Conservation (phyloP, 2,888 invertebrate species). For the Sialis fuliginosa region DNA sequence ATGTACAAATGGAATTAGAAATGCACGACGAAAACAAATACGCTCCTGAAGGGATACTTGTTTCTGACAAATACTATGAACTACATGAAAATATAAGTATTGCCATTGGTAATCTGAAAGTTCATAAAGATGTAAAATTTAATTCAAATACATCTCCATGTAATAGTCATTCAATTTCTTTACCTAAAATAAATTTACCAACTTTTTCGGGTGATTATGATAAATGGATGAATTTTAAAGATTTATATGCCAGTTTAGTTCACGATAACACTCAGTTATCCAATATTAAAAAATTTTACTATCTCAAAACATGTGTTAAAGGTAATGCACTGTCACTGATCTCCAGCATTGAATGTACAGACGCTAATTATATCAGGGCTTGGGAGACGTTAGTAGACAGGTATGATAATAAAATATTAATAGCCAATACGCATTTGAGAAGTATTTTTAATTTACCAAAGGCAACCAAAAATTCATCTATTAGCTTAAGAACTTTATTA, state of each 20-base stretch:
- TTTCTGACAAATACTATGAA: background rate
- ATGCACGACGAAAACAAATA: background rate
- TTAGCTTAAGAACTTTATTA: background rate
- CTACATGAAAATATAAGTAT: background rate
- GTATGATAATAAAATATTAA: background rate
- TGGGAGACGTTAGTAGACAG: background rate
- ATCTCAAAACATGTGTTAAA: background rate
- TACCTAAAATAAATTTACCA: background rate
- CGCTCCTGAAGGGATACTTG: background rate
- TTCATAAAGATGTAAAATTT: background rate
- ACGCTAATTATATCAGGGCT: background rate
- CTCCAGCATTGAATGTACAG: background rate
- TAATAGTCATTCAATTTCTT: background rate
- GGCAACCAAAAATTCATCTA: background rate
- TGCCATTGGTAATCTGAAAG: background rate
- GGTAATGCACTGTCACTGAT: background rate
- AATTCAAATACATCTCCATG: background rate
- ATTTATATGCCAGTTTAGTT: background rate
- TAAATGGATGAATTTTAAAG: background rate
- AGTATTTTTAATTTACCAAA: background rate
- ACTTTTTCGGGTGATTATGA: background rate
- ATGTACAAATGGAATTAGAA: background rate
- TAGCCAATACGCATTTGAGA: background rate
- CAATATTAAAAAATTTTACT: background rate
- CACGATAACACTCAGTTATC: background rate